phyloP scores from a whole-genome alignment of 2,113 vertebrate species.

The Hydrolagus affinis region DNA sequence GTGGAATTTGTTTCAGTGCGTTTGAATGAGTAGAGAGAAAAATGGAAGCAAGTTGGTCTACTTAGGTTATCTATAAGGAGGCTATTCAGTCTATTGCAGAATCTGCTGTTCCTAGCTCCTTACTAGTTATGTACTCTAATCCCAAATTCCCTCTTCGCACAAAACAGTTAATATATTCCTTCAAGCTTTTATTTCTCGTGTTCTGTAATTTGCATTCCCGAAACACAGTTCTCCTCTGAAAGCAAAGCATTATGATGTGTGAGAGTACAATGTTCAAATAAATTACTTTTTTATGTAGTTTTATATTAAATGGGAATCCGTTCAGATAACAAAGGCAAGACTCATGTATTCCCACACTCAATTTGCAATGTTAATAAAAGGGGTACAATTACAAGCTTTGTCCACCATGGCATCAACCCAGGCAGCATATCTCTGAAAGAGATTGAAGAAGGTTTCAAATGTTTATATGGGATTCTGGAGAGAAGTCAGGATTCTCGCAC shows the following conservation, averaged over 20 bases:
- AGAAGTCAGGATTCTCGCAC: slow-evolving; percentile 24
- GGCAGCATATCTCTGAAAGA: neutral
- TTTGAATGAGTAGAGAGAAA: neutral
- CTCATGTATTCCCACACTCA: neutral
- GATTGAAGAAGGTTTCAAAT: slow-evolving; percentile 3
- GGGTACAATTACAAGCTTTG: neutral
- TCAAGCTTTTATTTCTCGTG: neutral
- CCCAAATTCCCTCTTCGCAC: too few relatives aligned
- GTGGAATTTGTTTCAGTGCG: neutral
- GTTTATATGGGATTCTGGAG: slow-evolving; percentile 4
- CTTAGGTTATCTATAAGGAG: too few relatives aligned
- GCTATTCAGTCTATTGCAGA: too few relatives aligned
- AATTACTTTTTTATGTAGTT: neutral
- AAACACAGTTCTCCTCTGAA: neutral
- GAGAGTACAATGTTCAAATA: neutral
- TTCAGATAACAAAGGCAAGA: neutral
- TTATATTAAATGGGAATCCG: neutral
- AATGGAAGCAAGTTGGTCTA: too few relatives aligned
- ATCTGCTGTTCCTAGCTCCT: too few relatives aligned
- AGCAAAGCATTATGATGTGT: neutral
- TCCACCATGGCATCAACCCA: neutral
- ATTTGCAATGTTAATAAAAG: neutral
- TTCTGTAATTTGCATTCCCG: neutral
- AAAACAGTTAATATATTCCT: too few relatives aligned
- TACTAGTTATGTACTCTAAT: too few relatives aligned